A percentile compares a stretch with the other conserved stretches of the same genome.
phyloP scores from a whole-genome alignment of 2,113 vertebrate genomes.

The Nerophis ophidion region DNA sequence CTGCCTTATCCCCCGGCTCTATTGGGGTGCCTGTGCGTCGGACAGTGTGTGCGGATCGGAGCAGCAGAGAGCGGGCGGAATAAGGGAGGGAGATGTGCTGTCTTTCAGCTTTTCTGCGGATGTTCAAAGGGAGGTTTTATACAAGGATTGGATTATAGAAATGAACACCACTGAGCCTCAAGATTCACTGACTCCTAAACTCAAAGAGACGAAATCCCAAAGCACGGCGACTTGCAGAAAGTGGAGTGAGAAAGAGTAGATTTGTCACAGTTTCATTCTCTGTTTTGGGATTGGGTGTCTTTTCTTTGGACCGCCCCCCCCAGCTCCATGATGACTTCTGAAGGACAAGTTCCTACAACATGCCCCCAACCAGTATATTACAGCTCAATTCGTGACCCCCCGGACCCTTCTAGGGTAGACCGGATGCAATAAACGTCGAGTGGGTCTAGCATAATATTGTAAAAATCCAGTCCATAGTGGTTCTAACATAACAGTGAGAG shows the following conservation, averaged over 20 bases:
- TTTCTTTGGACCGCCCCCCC: constrained; percentile 34
- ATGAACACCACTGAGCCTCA: constrained; percentile 60
- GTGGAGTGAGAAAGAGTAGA: constrained; percentile 53
- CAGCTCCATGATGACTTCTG: constrained; percentile 30
- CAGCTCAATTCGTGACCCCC: neutral
- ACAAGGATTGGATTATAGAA: constrained; percentile 66
- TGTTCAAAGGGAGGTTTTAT: constrained; percentile 63
- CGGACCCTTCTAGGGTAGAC: no score
- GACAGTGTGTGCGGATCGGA: constrained; percentile 49
- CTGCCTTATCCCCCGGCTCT: constrained; percentile 28
- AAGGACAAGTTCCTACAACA: constrained; percentile 42
- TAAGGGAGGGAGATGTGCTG: constrained; percentile 38
- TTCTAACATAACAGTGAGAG: no score
- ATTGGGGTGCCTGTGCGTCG: constrained; percentile 28
- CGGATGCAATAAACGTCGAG: no score
- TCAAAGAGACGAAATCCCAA: constrained; percentile 58
- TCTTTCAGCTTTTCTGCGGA: constrained; percentile 52
- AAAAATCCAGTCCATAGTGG: no score
- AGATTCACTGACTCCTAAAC: constrained; percentile 53
- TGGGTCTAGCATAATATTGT: no score
- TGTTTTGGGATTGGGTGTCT: constrained; percentile 44
- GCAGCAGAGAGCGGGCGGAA: constrained; percentile 27
- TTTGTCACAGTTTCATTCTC: constrained; percentile 67
- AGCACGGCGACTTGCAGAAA: constrained; percentile 38
- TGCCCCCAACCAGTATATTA: neutral